Conservation (phyloP, 1,140 invertebrate genomes). For the Macrobrachium nipponense region DNA sequence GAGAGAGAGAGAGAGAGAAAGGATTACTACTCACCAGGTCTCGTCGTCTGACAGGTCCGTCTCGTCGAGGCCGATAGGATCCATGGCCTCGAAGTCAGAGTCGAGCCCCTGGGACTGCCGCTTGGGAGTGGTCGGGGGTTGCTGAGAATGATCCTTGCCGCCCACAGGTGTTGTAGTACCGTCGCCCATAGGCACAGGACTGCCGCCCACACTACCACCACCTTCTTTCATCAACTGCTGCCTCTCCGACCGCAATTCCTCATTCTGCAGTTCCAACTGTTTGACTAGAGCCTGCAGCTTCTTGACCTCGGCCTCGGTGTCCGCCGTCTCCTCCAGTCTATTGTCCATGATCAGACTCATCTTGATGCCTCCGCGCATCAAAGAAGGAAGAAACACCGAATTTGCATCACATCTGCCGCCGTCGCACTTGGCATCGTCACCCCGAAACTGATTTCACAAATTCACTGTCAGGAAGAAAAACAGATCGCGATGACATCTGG, state of each 20-base stretch:
- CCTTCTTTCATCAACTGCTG: slow-evolving; percentile 58
- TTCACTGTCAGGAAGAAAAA: slow-evolving; percentile 48
- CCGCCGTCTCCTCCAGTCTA: slow-evolving; percentile 63
- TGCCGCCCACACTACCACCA: neutral
- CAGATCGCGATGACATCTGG: slow-evolving; percentile 42
- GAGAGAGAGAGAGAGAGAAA: neutral
- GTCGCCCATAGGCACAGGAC: neutral
- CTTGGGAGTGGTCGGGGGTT: slow-evolving; percentile 37
- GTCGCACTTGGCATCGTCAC: slow-evolving; percentile 44
- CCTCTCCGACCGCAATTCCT: slow-evolving; percentile 68
- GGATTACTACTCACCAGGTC: slow-evolving; percentile 34
- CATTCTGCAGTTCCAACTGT: slow-evolving; percentile 69
- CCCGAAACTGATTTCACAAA: slow-evolving; percentile 40
- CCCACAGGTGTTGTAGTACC: too few relatives aligned
- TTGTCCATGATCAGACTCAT: slow-evolving; percentile 64
- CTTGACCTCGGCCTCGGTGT: slow-evolving; percentile 68
- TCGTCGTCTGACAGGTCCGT: slow-evolving; percentile 26
- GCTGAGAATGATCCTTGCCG: too few relatives aligned
- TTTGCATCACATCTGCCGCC: slow-evolving; percentile 14
- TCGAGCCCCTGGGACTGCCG: neutral
- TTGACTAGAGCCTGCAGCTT: slow-evolving; percentile 70
- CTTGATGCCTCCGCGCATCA: neutral
- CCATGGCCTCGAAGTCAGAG: slow-evolving; percentile 27
- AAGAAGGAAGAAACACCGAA: neutral
- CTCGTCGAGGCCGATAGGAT: slow-evolving; percentile 41